A percentile compares a stretch with the other conserved stretches of the same genome.
These are phyloP conservation scores for Formicarius rufipectus DNA, from an alignment of 2,113 vertebrate genomes.

Conservation along the genomic window DNA sequence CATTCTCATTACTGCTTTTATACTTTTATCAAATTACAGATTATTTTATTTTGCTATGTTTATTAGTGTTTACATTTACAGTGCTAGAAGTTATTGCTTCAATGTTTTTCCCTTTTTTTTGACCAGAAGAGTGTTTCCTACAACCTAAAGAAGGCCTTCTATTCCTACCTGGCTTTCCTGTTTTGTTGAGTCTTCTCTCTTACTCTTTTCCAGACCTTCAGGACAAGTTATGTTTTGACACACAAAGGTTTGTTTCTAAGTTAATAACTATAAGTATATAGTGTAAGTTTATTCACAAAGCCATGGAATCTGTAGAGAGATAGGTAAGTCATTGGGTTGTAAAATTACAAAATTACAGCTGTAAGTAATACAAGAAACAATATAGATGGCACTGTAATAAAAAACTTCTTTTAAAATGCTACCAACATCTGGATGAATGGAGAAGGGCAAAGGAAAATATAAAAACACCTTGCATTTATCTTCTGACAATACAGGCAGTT, in stretches of 20 bases:
- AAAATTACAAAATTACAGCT: not conserved
- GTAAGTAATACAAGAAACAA: not conserved
- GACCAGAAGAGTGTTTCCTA: not conserved
- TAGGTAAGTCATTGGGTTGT: not conserved
- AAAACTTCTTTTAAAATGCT: not conserved
- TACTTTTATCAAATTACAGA: not conserved
- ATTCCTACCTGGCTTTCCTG: not conserved
- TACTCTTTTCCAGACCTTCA: not conserved
- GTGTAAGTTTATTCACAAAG: not conserved
- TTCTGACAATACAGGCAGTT: not conserved
- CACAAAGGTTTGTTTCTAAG: not conserved
- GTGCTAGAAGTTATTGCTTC: not conserved
- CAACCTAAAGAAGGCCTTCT: not conserved
- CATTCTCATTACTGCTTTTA: not conserved
- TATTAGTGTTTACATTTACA: not conserved
- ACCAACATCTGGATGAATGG: not conserved
- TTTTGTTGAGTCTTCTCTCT: not conserved
- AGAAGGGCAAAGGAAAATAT: not conserved
- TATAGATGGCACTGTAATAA: not conserved
- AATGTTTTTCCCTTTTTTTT: not conserved
- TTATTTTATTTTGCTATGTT: not conserved
- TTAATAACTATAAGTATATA: not conserved
- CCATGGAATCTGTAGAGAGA: not conserved
- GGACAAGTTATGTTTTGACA: not conserved
- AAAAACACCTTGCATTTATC: not conserved